phyloP scores from a whole-genome alignment of 2,888 invertebrate species.

The Lasioglossum lativentre region DNA sequence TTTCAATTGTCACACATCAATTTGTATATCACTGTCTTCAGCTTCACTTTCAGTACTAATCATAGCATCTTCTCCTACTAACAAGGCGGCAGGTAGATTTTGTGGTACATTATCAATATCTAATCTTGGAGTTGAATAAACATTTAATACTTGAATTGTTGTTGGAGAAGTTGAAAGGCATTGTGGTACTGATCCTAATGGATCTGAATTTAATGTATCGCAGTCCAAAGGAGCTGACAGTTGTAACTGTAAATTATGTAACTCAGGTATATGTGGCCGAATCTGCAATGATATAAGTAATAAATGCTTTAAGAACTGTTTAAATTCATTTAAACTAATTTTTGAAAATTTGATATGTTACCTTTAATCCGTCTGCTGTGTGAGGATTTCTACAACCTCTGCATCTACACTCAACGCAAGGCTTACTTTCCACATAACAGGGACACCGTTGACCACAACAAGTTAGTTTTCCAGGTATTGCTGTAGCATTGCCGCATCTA shows the following conservation, averaged over 20 bases:
- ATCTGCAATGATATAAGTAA: conserved; percentile 85
- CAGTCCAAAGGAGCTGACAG: conserved; percentile 81
- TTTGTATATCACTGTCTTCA: conserved; percentile 84
- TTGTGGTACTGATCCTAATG: conserved; percentile 81
- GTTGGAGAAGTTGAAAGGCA: conserved; percentile 82
- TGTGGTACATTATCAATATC: conserved; percentile 84
- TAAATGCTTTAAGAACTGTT: not conserved
- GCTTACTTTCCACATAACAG: conserved; percentile 96
- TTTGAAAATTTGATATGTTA: conserved; percentile 77
- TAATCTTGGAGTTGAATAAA: conserved; percentile 82
- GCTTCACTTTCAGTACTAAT: conserved; percentile 84
- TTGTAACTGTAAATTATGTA: conserved; percentile 87
- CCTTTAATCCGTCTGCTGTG: conserved; percentile 92
- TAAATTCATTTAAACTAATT: not conserved
- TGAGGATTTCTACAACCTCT: conserved; percentile 97
- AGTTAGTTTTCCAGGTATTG: conserved; percentile 94
- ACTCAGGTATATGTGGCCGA: conserved; percentile 89
- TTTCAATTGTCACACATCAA: conserved; percentile 83
- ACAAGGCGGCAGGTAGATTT: conserved; percentile 83
- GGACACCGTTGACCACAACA: conserved; percentile 98
- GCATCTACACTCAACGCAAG: conserved; percentile 96
- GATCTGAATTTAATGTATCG: conserved; percentile 79
- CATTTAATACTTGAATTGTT: conserved; percentile 84
- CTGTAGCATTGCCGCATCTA: conserved; percentile 95
- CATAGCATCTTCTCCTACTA: conserved; percentile 84